phyloP scores from a whole-genome alignment of 2,113 vertebrate genomes.

The Tinamus guttatus region DNA sequence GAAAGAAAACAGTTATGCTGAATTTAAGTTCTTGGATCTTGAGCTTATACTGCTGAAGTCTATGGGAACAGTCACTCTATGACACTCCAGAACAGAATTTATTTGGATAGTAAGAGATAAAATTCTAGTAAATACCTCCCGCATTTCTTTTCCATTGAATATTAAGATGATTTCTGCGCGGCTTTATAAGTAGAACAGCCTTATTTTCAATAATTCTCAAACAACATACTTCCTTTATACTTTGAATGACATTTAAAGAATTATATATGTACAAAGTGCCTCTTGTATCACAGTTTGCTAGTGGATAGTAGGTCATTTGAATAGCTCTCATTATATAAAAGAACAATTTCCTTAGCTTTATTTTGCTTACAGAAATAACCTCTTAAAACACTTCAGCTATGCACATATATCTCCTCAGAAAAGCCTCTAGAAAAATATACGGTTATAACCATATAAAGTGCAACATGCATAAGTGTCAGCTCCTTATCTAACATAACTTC shows the following conservation, averaged over 20 bases:
- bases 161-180: background rate
- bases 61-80: background rate
- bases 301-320: background rate
- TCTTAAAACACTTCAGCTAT: background rate
- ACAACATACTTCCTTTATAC: background rate
- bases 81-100: background rate
- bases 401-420: background rate
- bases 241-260: constrained; percentile 11
- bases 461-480: background rate
- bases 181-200: background rate
- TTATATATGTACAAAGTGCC: background rate
- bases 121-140: background rate
- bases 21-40: constrained; percentile 39
- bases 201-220: background rate
- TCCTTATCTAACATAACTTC: background rate
- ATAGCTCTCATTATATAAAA: background rate
- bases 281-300: background rate
- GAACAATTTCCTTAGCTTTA: background rate
- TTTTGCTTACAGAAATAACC: background rate
- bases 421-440: background rate
- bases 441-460: background rate
- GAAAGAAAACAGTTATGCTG: constrained; percentile 55
- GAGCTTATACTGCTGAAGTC: background rate
- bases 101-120: background rate
- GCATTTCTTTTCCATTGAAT: background rate